Conservation (phyloP, 2,113 vertebrate genomes). For the Pseudorhombus dupliciocellatus region DNA sequence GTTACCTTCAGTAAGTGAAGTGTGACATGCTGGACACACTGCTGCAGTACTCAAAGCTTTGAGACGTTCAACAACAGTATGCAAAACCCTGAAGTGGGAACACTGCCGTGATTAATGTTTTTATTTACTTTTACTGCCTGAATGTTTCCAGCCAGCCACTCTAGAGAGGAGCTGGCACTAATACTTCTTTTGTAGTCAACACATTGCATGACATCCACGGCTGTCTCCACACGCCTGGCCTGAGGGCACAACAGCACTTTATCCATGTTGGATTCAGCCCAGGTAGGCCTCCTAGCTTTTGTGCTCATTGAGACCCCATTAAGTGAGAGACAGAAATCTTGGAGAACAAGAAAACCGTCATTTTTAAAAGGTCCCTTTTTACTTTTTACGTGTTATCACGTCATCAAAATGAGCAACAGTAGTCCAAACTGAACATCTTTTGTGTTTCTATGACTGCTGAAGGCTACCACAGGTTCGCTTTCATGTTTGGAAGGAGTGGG, state of each 20-base stretch:
- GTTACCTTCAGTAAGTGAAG: too few relatives aligned
- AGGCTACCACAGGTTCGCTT: too few relatives aligned
- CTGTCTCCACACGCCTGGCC: slow-evolving; percentile 36
- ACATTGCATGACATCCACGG: slow-evolving; percentile 8
- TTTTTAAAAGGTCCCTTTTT: background rate
- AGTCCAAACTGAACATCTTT: too few relatives aligned
- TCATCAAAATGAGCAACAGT: background rate
- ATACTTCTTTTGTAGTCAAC: slow-evolving; percentile 7
- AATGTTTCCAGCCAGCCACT: background rate
- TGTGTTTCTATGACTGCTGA: too few relatives aligned
- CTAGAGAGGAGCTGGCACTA: background rate
- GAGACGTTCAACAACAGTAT: too few relatives aligned
- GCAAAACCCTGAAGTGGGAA: too few relatives aligned
- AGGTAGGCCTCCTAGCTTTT: slow-evolving; percentile 27
- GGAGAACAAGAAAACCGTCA: slow-evolving; percentile 20
- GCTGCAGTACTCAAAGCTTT: too few relatives aligned
- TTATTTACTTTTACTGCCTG: too few relatives aligned
- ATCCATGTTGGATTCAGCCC: slow-evolving; percentile 28
- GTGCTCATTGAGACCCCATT: slow-evolving; percentile 24
- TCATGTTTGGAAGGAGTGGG: too few relatives aligned
- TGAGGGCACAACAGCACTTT: slow-evolving; percentile 41
- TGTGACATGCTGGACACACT: too few relatives aligned
- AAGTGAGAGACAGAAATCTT: slow-evolving; percentile 25
- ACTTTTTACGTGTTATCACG: slow-evolving; percentile 29
- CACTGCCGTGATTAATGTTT: too few relatives aligned